Evolutionary conservation across 2,113 vertebrate species (phyloP), one percentile per base, ranked within the genome.

Genomic region (Lepus europaeus): DNA sequence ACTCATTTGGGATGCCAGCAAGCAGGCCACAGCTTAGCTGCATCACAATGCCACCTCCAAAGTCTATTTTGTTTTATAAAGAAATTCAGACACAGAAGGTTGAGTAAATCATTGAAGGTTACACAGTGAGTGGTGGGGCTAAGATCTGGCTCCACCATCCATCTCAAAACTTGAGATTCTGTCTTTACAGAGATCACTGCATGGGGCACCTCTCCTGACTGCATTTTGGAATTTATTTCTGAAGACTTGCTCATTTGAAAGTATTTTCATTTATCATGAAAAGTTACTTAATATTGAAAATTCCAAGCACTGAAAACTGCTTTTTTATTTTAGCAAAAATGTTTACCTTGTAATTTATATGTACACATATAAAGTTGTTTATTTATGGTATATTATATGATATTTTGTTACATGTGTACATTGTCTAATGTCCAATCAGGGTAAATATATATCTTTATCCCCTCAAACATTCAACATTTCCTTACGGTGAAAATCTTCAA

Each of bases 191-290:
- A 39, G 16, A 9, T 85, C 25, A 25, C 9, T 70, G 11, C n/a
- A 31, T 0, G 9, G 10, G 9, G 20, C 9, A 6, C 7, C 31
- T 64, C 39, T 74, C 68, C 36, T 82, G 9, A 61, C 11, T 69
- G 1, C 19, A 4, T 29, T 11, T 80, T 8, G 6, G 31, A 66
- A 80, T 19, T 3, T 49, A 80, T 29, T 92, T 93, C 76, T 91
- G 51, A 89, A 33, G 19, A 73, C n/a, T 69, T 66, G 53, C 23
- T 64, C 13, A 45, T 36, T 90, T 90, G 33, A 66, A 53, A 4
- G 89, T 93, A 3, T 70, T 81, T 9, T 70, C 39, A 74, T 92
- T 97, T 94, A 78, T 70, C 19, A 87, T 61, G 94, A 90, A 74
- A 94, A 64, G 33, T 92, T 94, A 45, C 74, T 93, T 61, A 93